Evolutionary conservation across 2,888 invertebrate species (phyloP), one percentile per base, ranked within the genome.

Genomic region (Stenoptilia bipunctidactyla): DNA sequence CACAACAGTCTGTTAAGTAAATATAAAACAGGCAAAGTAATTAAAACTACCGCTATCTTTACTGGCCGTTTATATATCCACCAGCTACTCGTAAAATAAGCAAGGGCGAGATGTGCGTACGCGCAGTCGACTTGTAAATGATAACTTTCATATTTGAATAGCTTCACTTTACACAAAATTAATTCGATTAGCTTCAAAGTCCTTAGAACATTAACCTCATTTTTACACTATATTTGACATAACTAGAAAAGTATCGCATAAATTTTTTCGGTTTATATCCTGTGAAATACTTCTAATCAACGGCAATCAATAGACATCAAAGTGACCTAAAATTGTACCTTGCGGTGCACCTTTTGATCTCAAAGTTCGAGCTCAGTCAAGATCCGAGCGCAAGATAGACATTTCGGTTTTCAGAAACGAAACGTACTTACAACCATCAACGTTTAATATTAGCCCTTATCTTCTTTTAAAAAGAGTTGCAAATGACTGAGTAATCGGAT

Each of bases 1-100:
- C 20, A 20, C 20, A 59, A 54, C 53, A 49, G 55, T 54, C 51
- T 45, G 41, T 46, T 45, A 41, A 43, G 51, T 59, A 63, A 67
- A 72, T 63, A 66, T 56, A 55, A 59, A 66, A 51, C 65, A 62
- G 63, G 51, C 61, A 58, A 60, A 62, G 69, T 61, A 71, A 72
- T 73, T 66, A 74, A 74, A 68, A 51, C 51, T 58, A 62, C 72
- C 64, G 74, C 67, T 73, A 74, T 66, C 60, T 63, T 20, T 51
- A 55, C 56, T 55, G 54, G 64, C 61, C 65, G 64, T 63, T 69
- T 66, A 70, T 71, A 73, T 63, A 69, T 68, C 58, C 55, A 49
- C 20, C 46, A 55, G 52, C 55, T 53, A 54, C 61, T 62, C 60
- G 59, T 69, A 61, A 70, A 69, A 57, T 57, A 63, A 69, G 70